phyloP scores from a whole-genome alignment of 2,888 invertebrate species.

The Smittia sp. region DNA sequence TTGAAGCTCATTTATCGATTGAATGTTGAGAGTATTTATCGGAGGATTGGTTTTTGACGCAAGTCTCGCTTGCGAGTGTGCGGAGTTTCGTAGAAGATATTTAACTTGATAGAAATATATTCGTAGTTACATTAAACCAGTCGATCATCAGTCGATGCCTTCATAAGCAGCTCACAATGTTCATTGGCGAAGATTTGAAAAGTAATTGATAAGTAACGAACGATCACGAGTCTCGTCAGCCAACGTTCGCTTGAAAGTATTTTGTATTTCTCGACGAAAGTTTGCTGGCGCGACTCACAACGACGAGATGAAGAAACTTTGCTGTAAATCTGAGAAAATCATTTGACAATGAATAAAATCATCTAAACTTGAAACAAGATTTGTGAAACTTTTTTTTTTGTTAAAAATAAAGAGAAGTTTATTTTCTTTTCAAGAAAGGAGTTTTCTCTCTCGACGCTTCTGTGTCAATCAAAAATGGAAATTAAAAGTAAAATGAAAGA shows the following conservation, averaged over 20 bases:
- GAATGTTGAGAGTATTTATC: not conserved
- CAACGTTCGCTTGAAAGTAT: no score
- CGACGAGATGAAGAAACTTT: no score
- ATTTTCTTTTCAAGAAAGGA: not conserved
- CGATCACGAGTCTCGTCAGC: no score
- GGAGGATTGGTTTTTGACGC: not conserved
- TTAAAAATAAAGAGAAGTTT: not conserved
- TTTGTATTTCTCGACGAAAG: no score
- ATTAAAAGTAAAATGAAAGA: no score
- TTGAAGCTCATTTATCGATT: not conserved
- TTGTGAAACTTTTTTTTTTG: not conserved
- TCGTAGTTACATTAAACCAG: constrained; percentile 17
- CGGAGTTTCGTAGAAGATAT: constrained; percentile 42
- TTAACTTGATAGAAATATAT: constrained; percentile 41
- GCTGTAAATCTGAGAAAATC: no score
- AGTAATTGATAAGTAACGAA: no score
- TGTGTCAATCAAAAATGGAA: no score
- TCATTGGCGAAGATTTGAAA: not conserved
- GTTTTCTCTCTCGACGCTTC: no score
- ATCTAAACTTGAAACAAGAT: no score
- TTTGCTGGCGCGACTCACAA: no score
- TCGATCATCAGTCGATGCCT: constrained; percentile 26
- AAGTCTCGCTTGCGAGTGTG: constrained; percentile 36
- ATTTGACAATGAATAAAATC: no score
- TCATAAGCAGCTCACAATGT: constrained; percentile 32